These are phyloP conservation scores for Flexamia atlantica DNA, from an alignment of 2,888 invertebrate genomes.

Conservation along the genomic window DNA sequence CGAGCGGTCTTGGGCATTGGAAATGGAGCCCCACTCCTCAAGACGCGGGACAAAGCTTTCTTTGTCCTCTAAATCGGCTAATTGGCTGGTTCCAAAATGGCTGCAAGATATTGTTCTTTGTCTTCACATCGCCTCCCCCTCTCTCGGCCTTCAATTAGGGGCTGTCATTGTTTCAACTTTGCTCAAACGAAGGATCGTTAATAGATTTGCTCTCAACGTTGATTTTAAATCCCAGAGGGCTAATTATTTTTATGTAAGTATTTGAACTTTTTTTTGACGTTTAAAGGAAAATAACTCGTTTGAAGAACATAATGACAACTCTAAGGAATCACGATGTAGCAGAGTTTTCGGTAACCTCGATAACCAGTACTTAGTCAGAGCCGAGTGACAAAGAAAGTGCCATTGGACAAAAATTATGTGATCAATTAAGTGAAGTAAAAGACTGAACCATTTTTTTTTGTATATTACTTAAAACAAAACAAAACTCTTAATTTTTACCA, in stretches of 20 bases:
- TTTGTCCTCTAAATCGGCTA: slow-evolving; percentile 15
- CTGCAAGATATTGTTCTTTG: slow-evolving; percentile 53
- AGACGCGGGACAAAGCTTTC: slow-evolving; percentile 38
- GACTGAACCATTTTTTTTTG: no score
- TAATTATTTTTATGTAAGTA: background rate
- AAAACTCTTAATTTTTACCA: no score
- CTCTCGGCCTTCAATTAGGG: slow-evolving; percentile 22
- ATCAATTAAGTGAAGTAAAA: no score
- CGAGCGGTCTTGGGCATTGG: background rate
- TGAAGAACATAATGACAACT: no score
- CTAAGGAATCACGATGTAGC: no score
- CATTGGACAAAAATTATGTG: no score
- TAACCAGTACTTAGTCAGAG: no score
- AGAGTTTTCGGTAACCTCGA: no score
- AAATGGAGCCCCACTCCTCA: slow-evolving; percentile 46
- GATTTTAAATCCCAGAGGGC: slow-evolving; percentile 15
- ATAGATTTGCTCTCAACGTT: slow-evolving; percentile 44
- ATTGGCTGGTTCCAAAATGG: slow-evolving; percentile 49
- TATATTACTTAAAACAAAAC: no score
- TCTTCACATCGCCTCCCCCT: background rate
- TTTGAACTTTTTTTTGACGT: slow-evolving; percentile 17
- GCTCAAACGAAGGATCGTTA: slow-evolving; percentile 29
- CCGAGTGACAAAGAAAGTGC: no score
- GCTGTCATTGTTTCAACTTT: slow-evolving; percentile 15
- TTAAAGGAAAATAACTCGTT: no score